These are phyloP conservation scores for Oostethus manadensis DNA, from an alignment of 2,113 vertebrate species.

Conservation along the genomic window DNA sequence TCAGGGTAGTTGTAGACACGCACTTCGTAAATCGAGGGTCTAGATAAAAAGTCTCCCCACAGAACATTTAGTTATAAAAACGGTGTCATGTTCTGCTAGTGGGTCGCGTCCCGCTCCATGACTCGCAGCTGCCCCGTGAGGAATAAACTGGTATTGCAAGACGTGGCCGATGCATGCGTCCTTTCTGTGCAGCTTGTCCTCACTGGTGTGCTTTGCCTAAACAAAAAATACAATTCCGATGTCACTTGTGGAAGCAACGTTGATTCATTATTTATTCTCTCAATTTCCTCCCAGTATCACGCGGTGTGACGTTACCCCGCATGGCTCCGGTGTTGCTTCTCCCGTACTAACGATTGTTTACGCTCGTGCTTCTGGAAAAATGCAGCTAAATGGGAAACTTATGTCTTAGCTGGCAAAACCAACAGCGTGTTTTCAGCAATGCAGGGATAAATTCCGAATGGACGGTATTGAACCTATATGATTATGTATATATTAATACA, in stretches of 20 bases:
- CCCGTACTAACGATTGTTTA: conserved; percentile 1
- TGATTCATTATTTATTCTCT: neutral
- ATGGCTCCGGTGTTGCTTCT: too few species aligned
- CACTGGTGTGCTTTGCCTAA: neutral
- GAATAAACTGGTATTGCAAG: neutral
- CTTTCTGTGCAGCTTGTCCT: too few species aligned
- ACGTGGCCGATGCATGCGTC: neutral
- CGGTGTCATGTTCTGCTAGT: too few species aligned
- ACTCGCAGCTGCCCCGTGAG: neutral
- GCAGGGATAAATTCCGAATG: conserved; percentile 71
- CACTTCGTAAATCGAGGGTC: too few species aligned
- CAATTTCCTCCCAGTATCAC: too few species aligned
- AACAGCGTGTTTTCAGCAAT: conserved; percentile 54
- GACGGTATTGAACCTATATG: conserved; percentile 77
- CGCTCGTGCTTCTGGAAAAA: conserved; percentile 57
- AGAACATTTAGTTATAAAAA: too few species aligned
- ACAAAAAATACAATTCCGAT: neutral
- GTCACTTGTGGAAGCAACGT: too few species aligned
- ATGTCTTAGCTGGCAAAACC: conserved; percentile 49
- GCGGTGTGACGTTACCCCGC: neutral
- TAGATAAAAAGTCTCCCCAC: too few species aligned
- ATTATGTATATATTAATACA: conserved; percentile 64
- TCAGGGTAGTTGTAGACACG: too few species aligned
- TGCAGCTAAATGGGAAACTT: conserved; percentile 49
- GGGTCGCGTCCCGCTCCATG: too few species aligned